These are phyloP conservation scores for Drosophila azteca DNA, from an alignment of 1,140 invertebrate species.

Conservation along the genomic window DNA sequence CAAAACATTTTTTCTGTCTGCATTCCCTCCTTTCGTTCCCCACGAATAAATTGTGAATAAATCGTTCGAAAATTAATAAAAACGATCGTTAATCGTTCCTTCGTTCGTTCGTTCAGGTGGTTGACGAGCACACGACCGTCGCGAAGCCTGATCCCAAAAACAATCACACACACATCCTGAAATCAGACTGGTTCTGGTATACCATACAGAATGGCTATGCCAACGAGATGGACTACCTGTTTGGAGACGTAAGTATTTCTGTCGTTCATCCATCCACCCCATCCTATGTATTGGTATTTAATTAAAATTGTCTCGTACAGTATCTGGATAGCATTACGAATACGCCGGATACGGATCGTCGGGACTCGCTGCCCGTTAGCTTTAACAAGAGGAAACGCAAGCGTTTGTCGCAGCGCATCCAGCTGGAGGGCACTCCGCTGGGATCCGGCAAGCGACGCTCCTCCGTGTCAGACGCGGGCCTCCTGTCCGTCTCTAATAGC, in stretches of 20 bases:
- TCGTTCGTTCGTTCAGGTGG: slow-evolving; percentile 86
- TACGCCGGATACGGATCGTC: slow-evolving; percentile 84
- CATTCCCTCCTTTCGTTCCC: slow-evolving; percentile 25
- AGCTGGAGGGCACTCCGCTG: slow-evolving; percentile 74
- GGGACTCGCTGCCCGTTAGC: slow-evolving; percentile 85
- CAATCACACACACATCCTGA: slow-evolving; percentile 89
- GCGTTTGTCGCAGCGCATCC: slow-evolving; percentile 85
- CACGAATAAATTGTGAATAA: neutral
- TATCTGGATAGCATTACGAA: slow-evolving; percentile 83
- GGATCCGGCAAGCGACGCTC: slow-evolving; percentile 89
- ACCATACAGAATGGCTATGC: slow-evolving; percentile 97
- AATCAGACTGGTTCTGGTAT: slow-evolving; percentile 98
- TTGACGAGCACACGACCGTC: slow-evolving; percentile 90
- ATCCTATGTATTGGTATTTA: neutral
- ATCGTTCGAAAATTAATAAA: slow-evolving; percentile 12
- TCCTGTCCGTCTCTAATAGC: slow-evolving; percentile 92
- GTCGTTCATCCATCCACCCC: too few relatives aligned
- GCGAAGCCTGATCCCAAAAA: slow-evolving; percentile 87
- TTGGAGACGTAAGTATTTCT: slow-evolving; percentile 88
- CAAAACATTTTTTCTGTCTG: slow-evolving; percentile 44
- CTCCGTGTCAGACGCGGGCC: slow-evolving; percentile 91
- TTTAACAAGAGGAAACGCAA: slow-evolving; percentile 88
- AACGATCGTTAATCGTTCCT: slow-evolving; percentile 5
- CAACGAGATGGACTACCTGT: slow-evolving; percentile 94
- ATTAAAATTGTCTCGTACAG: slow-evolving; percentile 23